phyloP scores from a whole-genome alignment of 2,888 invertebrate genomes.

The Sepioteuthis lessoniana region DNA sequence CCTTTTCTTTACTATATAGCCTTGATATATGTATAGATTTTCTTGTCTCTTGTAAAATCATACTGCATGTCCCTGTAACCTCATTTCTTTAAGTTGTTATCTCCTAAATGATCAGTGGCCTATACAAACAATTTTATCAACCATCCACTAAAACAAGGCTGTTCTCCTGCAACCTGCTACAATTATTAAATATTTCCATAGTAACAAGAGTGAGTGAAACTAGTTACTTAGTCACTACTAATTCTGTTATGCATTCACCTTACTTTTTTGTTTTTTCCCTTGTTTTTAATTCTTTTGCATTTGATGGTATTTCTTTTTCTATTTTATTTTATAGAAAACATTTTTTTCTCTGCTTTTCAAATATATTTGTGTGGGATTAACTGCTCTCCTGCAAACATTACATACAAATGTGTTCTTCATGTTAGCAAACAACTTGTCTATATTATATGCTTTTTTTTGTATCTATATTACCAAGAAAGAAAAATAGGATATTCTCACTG shows the following conservation, averaged over 20 bases:
- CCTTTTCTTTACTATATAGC: no score
- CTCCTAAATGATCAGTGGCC: not conserved
- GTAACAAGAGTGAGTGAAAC: not conserved
- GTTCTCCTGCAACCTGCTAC: not conserved
- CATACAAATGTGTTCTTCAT: no score
- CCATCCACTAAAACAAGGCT: not conserved
- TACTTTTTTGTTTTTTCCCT: no score
- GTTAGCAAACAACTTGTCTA: no score
- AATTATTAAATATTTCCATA: not conserved
- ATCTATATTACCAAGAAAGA: no score
- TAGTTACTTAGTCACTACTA: not conserved
- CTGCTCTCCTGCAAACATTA: no score
- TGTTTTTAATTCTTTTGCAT: not conserved
- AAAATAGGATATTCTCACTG: no score
- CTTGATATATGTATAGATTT: not conserved
- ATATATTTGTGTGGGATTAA: no score
- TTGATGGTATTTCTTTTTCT: not conserved
- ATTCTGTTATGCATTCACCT: not conserved
- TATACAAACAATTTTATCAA: not conserved
- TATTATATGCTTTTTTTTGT: no score
- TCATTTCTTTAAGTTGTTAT: not conserved
- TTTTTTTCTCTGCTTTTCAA: not conserved
- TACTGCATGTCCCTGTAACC: not conserved
- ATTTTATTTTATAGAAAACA: not conserved
- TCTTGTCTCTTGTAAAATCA: not conserved